phyloP scores from a whole-genome alignment of 2,113 vertebrate species.

The Phalacrocorax pelagicus region DNA sequence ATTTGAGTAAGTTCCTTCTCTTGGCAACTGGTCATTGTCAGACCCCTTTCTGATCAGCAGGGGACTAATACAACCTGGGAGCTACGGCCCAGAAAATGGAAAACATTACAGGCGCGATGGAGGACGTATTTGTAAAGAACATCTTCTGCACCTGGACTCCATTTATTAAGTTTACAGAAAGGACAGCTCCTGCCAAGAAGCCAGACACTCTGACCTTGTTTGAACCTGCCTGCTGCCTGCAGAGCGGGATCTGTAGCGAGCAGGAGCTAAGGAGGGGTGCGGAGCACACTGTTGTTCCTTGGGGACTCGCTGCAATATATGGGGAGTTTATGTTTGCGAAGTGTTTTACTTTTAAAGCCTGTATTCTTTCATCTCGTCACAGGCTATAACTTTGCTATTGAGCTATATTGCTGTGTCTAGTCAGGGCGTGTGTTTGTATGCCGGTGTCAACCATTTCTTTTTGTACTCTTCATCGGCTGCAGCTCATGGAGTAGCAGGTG shows the following conservation, averaged over 20 bases:
- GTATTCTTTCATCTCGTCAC: slow-evolving; percentile 55
- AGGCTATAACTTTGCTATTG: slow-evolving; percentile 44
- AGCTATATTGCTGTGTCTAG: slow-evolving; percentile 62
- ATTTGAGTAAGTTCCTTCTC: slow-evolving; percentile 9
- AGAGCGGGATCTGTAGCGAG: background rate
- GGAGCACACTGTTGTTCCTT: slow-evolving; percentile 5
- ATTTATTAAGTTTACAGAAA: slow-evolving; percentile 61
- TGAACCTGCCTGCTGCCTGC: slow-evolving; percentile 59
- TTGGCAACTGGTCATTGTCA: background rate
- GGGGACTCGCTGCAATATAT: slow-evolving; percentile 6
- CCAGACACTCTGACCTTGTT: slow-evolving; percentile 51
- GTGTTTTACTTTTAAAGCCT: slow-evolving; percentile 63
- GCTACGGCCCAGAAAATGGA: background rate
- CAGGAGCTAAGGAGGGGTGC: background rate
- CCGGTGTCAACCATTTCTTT: slow-evolving; percentile 59
- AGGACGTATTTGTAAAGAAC: slow-evolving; percentile 2
- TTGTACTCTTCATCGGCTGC: background rate
- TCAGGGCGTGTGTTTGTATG: slow-evolving; percentile 45
- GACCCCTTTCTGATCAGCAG: background rate
- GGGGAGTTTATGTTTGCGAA: slow-evolving; percentile 49
- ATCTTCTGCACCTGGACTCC: slow-evolving; percentile 48
- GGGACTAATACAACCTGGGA: background rate
- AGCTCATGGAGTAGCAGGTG: slow-evolving; percentile 13
- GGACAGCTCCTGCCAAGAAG: slow-evolving; percentile 59
- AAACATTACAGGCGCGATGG: background rate